Conservation (phyloP, 2,797 vertebrate genomes). For the Intellagama lesueurii region DNA sequence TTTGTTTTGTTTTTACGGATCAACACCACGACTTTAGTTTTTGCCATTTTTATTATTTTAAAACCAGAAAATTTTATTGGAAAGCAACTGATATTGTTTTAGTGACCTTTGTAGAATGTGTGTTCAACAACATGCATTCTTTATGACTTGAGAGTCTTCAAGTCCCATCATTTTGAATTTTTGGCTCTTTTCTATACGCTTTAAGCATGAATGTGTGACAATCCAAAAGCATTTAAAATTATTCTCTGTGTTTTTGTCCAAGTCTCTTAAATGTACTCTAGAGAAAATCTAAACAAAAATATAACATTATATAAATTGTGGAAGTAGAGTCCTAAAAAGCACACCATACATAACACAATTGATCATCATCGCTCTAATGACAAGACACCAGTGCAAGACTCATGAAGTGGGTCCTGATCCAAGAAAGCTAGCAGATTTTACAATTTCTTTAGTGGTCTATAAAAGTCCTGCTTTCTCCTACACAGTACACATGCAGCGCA, state of each 20-base stretch:
- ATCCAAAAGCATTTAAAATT: constrained; percentile 14
- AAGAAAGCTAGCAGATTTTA: too few relatives aligned
- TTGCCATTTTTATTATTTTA: too few relatives aligned
- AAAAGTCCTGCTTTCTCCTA: constrained; percentile 19
- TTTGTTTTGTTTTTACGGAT: too few relatives aligned
- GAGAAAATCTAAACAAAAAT: constrained; percentile 42
- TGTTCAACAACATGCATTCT: background rate
- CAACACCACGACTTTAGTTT: too few relatives aligned
- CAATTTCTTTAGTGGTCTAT: too few relatives aligned
- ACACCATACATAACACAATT: constrained; percentile 55
- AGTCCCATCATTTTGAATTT: background rate
- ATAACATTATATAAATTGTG: constrained; percentile 9
- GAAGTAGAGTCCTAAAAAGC: constrained; percentile 53
- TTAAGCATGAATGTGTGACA: constrained; percentile 21
- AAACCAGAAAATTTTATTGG: rapidly evolving
- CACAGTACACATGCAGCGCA: constrained; percentile 72
- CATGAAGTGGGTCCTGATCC: too few relatives aligned
- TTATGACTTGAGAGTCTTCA: constrained; percentile 12
- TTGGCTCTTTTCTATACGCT: constrained; percentile 33
- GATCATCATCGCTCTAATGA: constrained; percentile 38
- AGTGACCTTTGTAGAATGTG: too few relatives aligned
- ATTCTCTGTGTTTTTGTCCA: constrained; percentile 45
- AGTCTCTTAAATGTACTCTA: constrained; percentile 45
- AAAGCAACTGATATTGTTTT: background rate
- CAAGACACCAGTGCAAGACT: too few relatives aligned